A percentile compares a stretch with the other conserved stretches of the same genome.
Conservation (phyloP, 2,113 vertebrate genomes). For the Sphaerodactylus townsendi region DNA sequence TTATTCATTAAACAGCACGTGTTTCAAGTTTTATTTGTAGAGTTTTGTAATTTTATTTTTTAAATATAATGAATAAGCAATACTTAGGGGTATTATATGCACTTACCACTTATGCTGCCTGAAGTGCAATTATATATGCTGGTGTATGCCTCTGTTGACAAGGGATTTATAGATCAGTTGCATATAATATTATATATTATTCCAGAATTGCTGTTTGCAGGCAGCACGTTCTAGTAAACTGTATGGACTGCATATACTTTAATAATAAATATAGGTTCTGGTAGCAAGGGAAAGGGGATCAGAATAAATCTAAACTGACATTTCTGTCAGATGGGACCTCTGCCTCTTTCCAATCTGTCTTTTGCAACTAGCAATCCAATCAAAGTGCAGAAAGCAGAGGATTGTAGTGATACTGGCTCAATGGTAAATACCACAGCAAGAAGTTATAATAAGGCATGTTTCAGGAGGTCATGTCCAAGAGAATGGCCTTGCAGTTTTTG, state of each 20-base stretch:
- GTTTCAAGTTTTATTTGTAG: background rate
- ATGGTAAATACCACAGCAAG: slow-evolving; percentile 17
- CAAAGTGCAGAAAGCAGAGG: slow-evolving; percentile 45
- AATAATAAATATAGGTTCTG: slow-evolving; percentile 61
- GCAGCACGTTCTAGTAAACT: slow-evolving; percentile 63
- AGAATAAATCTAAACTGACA: slow-evolving; percentile 71
- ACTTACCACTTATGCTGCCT: slow-evolving; percentile 35
- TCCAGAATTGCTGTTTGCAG: slow-evolving; percentile 66
- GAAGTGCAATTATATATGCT: slow-evolving; percentile 67
- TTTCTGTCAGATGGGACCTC: slow-evolving; percentile 65
- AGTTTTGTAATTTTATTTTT: slow-evolving; percentile 31
- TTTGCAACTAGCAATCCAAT: slow-evolving; percentile 40
- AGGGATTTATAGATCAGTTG: slow-evolving; percentile 67
- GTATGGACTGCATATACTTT: slow-evolving; percentile 55
- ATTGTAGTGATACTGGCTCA: slow-evolving; percentile 21
- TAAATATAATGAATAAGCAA: background rate
- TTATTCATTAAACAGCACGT: background rate
- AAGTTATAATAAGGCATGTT: slow-evolving; percentile 32
- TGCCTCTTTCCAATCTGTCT: slow-evolving; percentile 56
- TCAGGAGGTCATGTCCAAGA: slow-evolving; percentile 6
- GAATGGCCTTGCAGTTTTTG: slow-evolving; percentile 1
- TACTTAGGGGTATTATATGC: background rate
- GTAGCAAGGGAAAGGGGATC: slow-evolving; percentile 55
- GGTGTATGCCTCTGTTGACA: slow-evolving; percentile 50
- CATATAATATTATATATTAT: slow-evolving; percentile 64